These are phyloP conservation scores for Tuta absoluta DNA, from an alignment of 2,888 invertebrate species.

Conservation along the genomic window DNA sequence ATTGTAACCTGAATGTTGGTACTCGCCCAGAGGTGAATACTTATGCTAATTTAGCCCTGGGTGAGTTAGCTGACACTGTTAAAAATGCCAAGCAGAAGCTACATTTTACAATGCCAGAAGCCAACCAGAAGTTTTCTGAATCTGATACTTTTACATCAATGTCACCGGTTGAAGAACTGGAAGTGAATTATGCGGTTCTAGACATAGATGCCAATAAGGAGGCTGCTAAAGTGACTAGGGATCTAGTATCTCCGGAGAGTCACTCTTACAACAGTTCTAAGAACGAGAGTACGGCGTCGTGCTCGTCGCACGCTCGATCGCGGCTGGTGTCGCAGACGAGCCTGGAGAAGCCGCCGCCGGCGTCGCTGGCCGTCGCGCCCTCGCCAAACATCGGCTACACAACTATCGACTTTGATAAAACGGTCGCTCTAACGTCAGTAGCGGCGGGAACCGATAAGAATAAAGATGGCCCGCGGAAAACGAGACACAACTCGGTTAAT, in stretches of 20 bases:
- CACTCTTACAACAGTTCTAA: conserved; percentile 60
- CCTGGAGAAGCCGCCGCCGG: conserved; percentile 52
- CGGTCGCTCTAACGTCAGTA: conserved; percentile 92
- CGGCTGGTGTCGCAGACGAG: conserved; percentile 65
- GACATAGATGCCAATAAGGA: conserved; percentile 85
- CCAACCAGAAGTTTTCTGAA: conserved; percentile 66
- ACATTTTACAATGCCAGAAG: conserved; percentile 49
- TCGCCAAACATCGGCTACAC: conserved; percentile 86
- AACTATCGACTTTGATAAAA: conserved; percentile 96
- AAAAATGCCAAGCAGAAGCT: conserved; percentile 54
- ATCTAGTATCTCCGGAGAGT: conserved; percentile 58
- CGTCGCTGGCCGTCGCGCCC: conserved; percentile 67
- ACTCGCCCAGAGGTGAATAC: conserved; percentile 61
- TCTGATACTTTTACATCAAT: conserved; percentile 70
- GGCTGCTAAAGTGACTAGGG: conserved; percentile 47
- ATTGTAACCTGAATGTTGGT: conserved; percentile 61
- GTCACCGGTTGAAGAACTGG: conserved; percentile 67
- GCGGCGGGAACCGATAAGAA: conserved; percentile 86
- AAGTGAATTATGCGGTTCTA: conserved; percentile 89
- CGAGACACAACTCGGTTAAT: conserved; percentile 90
- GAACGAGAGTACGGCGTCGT: conserved; percentile 59
- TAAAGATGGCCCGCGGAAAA: conserved; percentile 88
- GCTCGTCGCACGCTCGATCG: conserved; percentile 56
- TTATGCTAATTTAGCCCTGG: conserved; percentile 70
- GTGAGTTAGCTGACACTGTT: conserved; percentile 59